A percentile compares a stretch with the other conserved stretches of the same genome.
These are phyloP conservation scores for Leucoraja ocellata DNA, from an alignment of 2,797 vertebrate genomes.

Conservation along the genomic window DNA sequence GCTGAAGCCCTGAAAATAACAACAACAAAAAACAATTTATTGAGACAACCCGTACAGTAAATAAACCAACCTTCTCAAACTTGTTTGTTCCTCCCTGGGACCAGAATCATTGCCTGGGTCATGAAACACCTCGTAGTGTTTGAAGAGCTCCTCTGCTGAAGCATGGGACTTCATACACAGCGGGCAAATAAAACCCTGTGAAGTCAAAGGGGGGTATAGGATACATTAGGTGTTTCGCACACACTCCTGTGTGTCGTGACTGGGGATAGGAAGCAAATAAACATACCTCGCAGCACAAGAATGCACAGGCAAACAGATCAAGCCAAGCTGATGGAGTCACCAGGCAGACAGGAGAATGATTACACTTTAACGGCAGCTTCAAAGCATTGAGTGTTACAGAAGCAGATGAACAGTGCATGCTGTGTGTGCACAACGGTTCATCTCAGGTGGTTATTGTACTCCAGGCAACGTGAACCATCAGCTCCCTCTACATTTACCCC, in stretches of 20 bases:
- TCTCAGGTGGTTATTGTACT: not conserved
- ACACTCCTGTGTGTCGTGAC: too few relatives aligned
- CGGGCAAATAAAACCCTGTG: conserved; percentile 96
- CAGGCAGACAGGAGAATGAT: not conserved
- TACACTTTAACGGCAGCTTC: not conserved
- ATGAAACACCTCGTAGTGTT: conserved; percentile 93
- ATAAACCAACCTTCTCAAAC: conserved; percentile 64
- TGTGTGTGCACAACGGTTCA: not conserved
- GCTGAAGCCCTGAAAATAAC: not conserved
- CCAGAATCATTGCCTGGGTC: conserved; percentile 75
- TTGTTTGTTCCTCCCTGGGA: conserved; percentile 61
- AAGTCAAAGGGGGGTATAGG: not conserved
- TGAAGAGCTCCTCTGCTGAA: conserved; percentile 94
- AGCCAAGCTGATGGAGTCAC: not conserved
- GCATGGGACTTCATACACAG: conserved; percentile 98
- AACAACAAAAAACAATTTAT: not conserved
- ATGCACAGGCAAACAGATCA: not conserved
- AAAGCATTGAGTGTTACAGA: not conserved
- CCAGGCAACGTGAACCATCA: not conserved
- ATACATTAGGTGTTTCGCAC: not conserved
- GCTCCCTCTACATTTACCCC: not conserved
- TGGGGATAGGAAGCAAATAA: conserved; percentile 3
- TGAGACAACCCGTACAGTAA: not conserved
- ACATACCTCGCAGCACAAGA: not conserved
- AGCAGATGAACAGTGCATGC: not conserved